These are phyloP conservation scores for Apocheima hispidaria DNA, from an alignment of 2,888 invertebrate species.

Conservation along the genomic window DNA sequence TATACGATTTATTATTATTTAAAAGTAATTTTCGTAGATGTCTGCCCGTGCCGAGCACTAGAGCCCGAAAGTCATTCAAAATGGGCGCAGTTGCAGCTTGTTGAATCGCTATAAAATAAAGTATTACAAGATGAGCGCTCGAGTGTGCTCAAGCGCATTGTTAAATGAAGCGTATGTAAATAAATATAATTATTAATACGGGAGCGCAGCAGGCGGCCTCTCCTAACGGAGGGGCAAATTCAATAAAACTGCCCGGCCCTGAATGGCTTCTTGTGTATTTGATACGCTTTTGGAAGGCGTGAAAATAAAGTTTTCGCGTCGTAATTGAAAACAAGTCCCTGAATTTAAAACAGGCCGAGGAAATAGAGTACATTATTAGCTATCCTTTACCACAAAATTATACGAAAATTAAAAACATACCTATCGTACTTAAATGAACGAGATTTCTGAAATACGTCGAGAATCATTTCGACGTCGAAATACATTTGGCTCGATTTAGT, in stretches of 20 bases:
- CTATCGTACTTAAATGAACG: too few relatives aligned
- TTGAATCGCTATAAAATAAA: conserved; percentile 58
- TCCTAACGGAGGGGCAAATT: conserved; percentile 71
- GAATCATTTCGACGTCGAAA: neutral
- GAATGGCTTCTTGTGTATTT: conserved; percentile 54
- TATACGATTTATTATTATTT: too few relatives aligned
- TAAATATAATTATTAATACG: conserved; percentile 83
- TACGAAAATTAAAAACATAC: too few relatives aligned
- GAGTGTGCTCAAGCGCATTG: conserved; percentile 74
- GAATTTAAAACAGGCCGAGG: neutral
- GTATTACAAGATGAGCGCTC: conserved; percentile 63
- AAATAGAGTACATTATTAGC: neutral
- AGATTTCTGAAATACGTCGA: too few relatives aligned
- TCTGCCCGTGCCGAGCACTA: too few relatives aligned
- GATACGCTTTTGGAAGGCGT: conserved; percentile 36
- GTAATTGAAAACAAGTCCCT: conserved; percentile 36
- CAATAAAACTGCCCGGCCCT: conserved; percentile 64
- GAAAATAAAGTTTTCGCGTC: conserved; percentile 23
- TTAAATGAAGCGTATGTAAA: conserved; percentile 85
- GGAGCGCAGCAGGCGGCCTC: conserved; percentile 71
- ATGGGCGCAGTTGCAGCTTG: conserved; percentile 42
- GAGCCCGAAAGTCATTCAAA: conserved; percentile 34
- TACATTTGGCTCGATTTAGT: neutral
- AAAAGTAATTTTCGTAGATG: too few relatives aligned
- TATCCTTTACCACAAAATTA: neutral